Base-by-base conservation (phyloP, 1,140 invertebrate genomes). In the Belonocnema kinseyi region DNA sequence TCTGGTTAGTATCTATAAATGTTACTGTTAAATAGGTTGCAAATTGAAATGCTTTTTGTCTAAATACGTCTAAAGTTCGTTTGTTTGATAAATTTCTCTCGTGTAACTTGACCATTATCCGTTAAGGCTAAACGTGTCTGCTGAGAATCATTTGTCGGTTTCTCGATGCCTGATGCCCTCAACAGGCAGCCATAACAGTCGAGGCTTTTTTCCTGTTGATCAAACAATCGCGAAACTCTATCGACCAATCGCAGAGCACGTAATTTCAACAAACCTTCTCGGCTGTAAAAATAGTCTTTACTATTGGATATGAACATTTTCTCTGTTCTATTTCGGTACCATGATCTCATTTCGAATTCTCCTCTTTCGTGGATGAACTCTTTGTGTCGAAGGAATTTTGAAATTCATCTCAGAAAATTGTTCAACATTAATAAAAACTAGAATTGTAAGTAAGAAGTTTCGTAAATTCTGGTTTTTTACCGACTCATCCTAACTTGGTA, bases 81-180 rank as follows among this genome's bases (percentile, higher is more conserved):
- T 66, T 66, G 19, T 66, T 66, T 66, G 21, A 66, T 66, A 66
- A 66, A 14, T 40, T 66, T 33, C 26, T 66, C 58, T 21, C 58
- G 58, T 66, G 58, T 66, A 33, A 16, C 52, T 26, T 66, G 16
- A 26, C 58, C 58, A 66, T 66, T 66, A 66, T 16, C 21, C 26
- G 33, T 61, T 21, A 7, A 61, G 13, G 58, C n/a, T 66, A 26
- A 66, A 66, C 26, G 61, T 46, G 10, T 66, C 61, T 66, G 61
- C 26, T 66, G n/a, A 66, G 33, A 66, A 66, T 66, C 61, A 66
- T 66, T 66, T 66, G 46, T 66, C 61, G 40, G 61, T 66, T 66
- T 66, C 61, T 66, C 58, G 21, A 61, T 61, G 58, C 26, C 26
- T 33, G 33, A 46, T 66, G 33, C 58, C 58, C 33, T 33, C 58